A percentile compares a stretch with the other conserved stretches of the same genome.
phyloP scores from a whole-genome alignment of 2,888 invertebrate species.

The Drosophila basisetae region DNA sequence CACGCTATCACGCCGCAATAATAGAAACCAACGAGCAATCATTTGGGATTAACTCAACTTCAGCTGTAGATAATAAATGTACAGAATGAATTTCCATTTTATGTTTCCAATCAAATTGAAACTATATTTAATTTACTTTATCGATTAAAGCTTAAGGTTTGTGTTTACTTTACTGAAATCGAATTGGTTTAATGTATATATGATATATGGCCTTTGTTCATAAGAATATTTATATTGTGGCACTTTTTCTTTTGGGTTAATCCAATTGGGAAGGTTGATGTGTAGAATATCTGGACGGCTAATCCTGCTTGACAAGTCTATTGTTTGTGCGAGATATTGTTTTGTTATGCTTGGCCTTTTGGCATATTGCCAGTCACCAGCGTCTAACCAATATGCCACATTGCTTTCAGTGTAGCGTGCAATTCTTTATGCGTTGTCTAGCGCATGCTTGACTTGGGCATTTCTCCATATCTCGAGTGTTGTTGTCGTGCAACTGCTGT shows the following conservation, averaged over 20 bases:
- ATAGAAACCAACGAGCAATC: conserved; percentile 23
- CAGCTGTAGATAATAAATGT: conserved; percentile 19
- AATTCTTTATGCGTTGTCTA: conserved; percentile 51
- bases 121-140: neutral
- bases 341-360: conserved; percentile 2
- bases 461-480: conserved; percentile 62
- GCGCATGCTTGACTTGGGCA: conserved; percentile 65
- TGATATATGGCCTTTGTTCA: neutral
- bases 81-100: conserved; percentile 21
- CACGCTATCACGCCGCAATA: conserved; percentile 29
- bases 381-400: conserved; percentile 23
- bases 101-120: conserved; percentile 5
- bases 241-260: neutral
- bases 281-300: neutral
- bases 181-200: neutral
- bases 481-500: conserved; percentile 58
- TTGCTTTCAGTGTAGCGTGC: conserved; percentile 24
- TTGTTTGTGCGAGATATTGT: conserved; percentile 5
- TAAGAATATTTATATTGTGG: neutral
- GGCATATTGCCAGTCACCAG: conserved; percentile 9
- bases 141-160: conserved; percentile 9
- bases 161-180: neutral
- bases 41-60: conserved; percentile 6
- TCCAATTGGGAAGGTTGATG: neutral
- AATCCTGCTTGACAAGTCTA: neutral